Evolutionary conservation across 2,113 vertebrate genomes (phyloP).

Genomic region (Lophochroa leadbeateri): DNA sequence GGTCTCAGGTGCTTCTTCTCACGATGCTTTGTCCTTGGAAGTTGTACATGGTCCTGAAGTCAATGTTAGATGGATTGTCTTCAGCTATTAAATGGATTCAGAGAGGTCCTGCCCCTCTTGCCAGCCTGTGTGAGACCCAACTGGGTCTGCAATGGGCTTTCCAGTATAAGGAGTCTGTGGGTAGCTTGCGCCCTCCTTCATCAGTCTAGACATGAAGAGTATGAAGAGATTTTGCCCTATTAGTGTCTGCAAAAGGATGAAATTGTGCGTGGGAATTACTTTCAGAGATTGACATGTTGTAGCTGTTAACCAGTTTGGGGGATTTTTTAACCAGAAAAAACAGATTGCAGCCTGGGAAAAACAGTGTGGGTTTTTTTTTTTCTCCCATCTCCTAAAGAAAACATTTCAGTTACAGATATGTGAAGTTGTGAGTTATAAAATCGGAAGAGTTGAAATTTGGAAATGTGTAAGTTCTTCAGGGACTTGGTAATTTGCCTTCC

Average conservation of each 20-base stretch:
- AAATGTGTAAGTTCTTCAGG: conserved; percentile 32
- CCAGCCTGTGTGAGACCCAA: not conserved
- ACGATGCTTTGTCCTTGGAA: not conserved
- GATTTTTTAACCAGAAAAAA: not conserved
- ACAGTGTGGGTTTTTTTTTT: not conserved
- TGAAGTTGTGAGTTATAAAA: conserved; percentile 29
- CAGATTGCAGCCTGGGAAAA: conserved; percentile 43
- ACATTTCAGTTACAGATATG: conserved; percentile 39
- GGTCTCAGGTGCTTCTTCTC: not conserved
- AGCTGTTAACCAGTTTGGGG: conserved; percentile 6
- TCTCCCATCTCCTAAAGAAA: conserved; percentile 34
- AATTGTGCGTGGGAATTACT: conserved; percentile 31
- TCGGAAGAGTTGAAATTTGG: conserved; percentile 6
- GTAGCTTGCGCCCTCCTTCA: not conserved
- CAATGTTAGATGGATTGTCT: fast-evolving
- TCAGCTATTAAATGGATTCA: not conserved
- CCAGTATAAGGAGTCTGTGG: not conserved
- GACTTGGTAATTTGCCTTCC: conserved; percentile 45
- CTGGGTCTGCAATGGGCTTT: not conserved
- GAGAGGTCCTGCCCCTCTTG: not conserved
- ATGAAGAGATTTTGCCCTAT: not conserved
- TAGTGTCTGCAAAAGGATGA: not conserved
- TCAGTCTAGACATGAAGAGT: not conserved
- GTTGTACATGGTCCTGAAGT: not conserved
- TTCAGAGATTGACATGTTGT: conserved; percentile 48